Conservation (phyloP, 2,113 vertebrate genomes). For the Octodon degus region DNA sequence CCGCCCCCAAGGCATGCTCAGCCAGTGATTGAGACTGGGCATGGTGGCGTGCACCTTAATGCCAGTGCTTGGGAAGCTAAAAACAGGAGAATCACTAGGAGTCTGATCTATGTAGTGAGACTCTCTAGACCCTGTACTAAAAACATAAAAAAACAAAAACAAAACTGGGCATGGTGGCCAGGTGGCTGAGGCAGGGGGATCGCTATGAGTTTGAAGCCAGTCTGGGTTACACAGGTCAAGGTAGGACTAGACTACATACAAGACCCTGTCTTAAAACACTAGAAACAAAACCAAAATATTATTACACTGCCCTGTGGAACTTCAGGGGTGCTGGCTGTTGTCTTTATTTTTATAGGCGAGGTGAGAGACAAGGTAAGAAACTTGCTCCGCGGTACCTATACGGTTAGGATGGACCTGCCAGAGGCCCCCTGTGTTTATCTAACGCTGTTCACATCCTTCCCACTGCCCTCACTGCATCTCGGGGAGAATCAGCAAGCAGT, state of each 20-base stretch:
- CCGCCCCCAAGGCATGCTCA: too few relatives aligned
- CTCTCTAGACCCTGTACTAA: too few relatives aligned
- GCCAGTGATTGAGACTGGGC: too few relatives aligned
- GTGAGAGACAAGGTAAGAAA: not conserved
- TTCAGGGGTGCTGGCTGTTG: not conserved
- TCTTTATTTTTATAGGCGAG: not conserved
- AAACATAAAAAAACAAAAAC: too few relatives aligned
- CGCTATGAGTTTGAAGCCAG: not conserved
- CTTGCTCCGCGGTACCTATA: not conserved
- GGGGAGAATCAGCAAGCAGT: not conserved
- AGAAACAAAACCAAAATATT: not conserved
- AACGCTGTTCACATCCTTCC: not conserved
- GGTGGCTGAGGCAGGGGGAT: not conserved
- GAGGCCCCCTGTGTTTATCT: not conserved
- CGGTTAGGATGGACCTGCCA: not conserved
- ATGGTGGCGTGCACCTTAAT: too few relatives aligned
- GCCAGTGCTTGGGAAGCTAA: too few relatives aligned
- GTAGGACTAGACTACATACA: not conserved
- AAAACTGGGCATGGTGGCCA: too few relatives aligned
- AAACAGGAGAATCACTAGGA: too few relatives aligned
- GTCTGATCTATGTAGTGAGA: too few relatives aligned
- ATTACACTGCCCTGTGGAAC: not conserved
- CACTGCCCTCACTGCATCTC: not conserved
- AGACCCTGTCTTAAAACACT: not conserved
- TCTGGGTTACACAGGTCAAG: not conserved